phyloP scores from a whole-genome alignment of 2,888 invertebrate genomes.

The Dilophus febrilis region DNA sequence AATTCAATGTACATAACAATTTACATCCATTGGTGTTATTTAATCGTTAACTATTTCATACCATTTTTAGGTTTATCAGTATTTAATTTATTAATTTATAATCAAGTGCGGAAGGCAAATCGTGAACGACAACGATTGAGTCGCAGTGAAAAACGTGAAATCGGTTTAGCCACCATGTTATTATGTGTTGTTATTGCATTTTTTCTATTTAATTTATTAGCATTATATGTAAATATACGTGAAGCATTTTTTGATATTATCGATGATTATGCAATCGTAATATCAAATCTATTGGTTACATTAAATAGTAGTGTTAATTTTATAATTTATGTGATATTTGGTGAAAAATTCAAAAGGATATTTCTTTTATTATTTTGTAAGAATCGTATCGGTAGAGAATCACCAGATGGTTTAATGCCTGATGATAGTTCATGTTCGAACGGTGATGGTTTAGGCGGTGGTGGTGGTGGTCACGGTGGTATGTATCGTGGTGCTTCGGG shows the following conservation, averaged over 20 bases:
- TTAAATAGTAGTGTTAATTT: constrained; percentile 97
- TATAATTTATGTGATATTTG: constrained; percentile 94
- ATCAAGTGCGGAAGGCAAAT: constrained; percentile 77
- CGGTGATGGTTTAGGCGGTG: constrained; percentile 37
- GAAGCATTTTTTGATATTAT: constrained; percentile 58
- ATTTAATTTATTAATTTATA: constrained; percentile 80
- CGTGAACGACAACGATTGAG: constrained; percentile 78
- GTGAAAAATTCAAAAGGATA: constrained; percentile 85
- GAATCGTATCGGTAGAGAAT: constrained; percentile 41
- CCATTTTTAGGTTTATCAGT: constrained; percentile 79
- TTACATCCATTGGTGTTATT: constrained; percentile 89
- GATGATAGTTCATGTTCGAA: constrained; percentile 72
- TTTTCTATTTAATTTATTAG: constrained; percentile 79
- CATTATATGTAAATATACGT: constrained; percentile 69
- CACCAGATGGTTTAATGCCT: constrained; percentile 54
- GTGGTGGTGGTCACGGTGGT: constrained; percentile 12
- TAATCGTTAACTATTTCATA: constrained; percentile 83
- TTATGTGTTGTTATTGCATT: constrained; percentile 88
- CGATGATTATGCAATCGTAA: constrained; percentile 54
- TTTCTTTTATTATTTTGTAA: constrained; percentile 67
- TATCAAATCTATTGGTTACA: constrained; percentile 83
- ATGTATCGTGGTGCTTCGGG: constrained; percentile 40
- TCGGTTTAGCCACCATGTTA: constrained; percentile 87
- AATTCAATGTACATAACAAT: constrained; percentile 61
- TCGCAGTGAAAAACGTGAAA: constrained; percentile 78